phyloP scores from a whole-genome alignment of 2,888 invertebrate genomes.

The Macropis europaea region DNA sequence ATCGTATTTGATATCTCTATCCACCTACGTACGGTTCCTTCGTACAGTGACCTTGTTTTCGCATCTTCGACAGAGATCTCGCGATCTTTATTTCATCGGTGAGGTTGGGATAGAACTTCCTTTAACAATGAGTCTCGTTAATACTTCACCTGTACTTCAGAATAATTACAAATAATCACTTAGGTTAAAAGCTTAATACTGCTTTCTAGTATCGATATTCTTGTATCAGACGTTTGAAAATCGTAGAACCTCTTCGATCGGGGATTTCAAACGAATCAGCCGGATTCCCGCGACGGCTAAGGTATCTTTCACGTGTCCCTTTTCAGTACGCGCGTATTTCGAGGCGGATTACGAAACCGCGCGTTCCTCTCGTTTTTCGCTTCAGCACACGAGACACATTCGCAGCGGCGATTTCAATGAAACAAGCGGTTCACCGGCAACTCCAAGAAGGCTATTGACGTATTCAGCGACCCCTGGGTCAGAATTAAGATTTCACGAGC shows the following conservation, averaged over 20 bases:
- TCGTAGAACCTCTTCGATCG: too few relatives aligned
- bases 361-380: neutral
- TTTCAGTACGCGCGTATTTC: neutral
- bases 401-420: neutral
- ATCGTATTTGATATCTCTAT: neutral
- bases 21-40: neutral
- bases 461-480: neutral
- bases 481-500: neutral
- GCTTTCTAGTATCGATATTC: too few relatives aligned
- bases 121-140: too few relatives aligned
- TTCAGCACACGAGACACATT: neutral
- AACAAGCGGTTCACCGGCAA: neutral
- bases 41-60: neutral
- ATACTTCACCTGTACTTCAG: too few relatives aligned
- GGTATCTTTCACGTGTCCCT: conserved; percentile 16
- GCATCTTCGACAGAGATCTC: neutral
- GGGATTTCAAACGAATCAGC: neutral
- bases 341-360: neutral
- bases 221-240: too few relatives aligned
- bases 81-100: neutral
- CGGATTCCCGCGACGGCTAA: neutral
- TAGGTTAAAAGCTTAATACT: too few relatives aligned
- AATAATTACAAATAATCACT: too few relatives aligned
- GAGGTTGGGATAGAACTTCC: too few relatives aligned
- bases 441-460: neutral